Base-by-base conservation (phyloP, 2,888 invertebrate genomes). In the Sinopyrophorus schimmeli region DNA sequence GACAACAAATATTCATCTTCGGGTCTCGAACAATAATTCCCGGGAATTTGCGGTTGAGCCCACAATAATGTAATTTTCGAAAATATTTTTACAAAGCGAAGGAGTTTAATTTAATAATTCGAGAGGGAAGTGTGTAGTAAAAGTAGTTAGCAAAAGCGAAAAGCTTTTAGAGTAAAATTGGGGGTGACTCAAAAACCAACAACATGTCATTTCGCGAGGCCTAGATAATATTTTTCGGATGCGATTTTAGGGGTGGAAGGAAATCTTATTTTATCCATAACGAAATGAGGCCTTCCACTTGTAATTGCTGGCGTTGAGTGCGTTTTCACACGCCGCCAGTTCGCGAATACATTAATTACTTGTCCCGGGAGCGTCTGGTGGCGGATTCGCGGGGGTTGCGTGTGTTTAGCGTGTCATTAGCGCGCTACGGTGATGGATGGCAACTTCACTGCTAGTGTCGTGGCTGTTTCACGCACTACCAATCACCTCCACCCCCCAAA, bases 361-460 rank as follows among this genome's bases (percentile, higher is more conserved):
- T 62, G 62, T 59, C 59, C 56, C 54, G 58, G 60, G 61, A 57
- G 57, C 60, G 63, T 61, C 60, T 59, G 57, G 61, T 46, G 53
- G 54, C 59, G 56, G 61, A 60, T 60, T 58, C 58, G 58, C 57
- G 55, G 58, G n/a, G 61, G 65, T 69, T 68, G 68, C 68, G 70
- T 70, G 69, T 66, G 68, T 70, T 70, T 70, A 69, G 69, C 68
- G 68, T 71, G 70, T 71, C 71, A 71, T 71, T 71, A 71, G 67
- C 68, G 69, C 63, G 63, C 59, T 59, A 60, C 58, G 59, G 68
- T 71, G 71, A 71, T 70, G 70, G 69, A 70, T 71, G 67, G 68
- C 64, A 68, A 64, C 66, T 66, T 67, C 68, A 65, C 68, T 70
- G 70, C 62, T 59, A 63, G 66, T 70, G 70, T 70, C 70, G 70